These are phyloP conservation scores for Amphiura filiformis DNA, from an alignment of 35 echinoderm and acorn worm genomes.

Conservation along the genomic window DNA sequence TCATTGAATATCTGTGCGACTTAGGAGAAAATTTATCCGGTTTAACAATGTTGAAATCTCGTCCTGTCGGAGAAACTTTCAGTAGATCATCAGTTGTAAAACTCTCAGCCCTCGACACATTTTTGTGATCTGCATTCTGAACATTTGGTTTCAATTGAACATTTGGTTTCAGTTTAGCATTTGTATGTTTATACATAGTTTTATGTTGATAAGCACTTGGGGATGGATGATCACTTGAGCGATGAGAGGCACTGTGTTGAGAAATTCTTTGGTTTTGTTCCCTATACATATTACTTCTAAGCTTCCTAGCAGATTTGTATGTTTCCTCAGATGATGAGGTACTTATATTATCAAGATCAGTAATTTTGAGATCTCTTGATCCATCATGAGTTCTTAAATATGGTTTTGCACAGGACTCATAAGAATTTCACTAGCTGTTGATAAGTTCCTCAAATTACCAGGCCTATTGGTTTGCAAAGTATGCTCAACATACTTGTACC, in stretches of 20 bases:
- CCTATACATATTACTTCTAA: background rate
- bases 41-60: background rate
- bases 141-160: no score
- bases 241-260: no score
- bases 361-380: background rate
- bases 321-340: background rate
- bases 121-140: background rate
- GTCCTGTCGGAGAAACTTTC: conserved; percentile 31
- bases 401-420: background rate
- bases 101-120: conserved; percentile 24
- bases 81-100: conserved; percentile 55
- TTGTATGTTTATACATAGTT: no score
- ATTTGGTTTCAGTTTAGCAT: no score
- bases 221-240: no score
- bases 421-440: background rate
- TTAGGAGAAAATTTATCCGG: background rate
- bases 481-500: background rate
- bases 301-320: background rate
- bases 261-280: background rate
- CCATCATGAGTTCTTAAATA: background rate
- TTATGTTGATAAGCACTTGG: no score
- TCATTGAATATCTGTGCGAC: background rate
- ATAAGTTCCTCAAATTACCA: background rate
- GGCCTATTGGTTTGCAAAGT: background rate
- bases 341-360: background rate